These are phyloP conservation scores for Dicranocentrus wangi DNA, from an alignment of 2,888 invertebrate species.

Conservation along the genomic window DNA sequence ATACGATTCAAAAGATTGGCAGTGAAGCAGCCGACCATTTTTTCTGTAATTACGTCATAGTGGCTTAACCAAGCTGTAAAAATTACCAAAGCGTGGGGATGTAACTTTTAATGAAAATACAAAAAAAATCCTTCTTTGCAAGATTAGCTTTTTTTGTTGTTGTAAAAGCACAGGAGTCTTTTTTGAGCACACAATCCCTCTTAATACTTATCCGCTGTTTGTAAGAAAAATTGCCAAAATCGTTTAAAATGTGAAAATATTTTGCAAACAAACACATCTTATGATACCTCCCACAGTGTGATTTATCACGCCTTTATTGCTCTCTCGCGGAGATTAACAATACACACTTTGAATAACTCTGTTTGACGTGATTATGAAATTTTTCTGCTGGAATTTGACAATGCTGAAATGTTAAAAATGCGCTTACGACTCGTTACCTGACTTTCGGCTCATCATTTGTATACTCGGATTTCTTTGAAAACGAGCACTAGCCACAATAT, in stretches of 20 bases:
- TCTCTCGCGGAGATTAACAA: constrained; percentile 2
- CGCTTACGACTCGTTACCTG: no score
- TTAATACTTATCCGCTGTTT: not conserved
- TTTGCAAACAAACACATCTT: constrained; percentile 18
- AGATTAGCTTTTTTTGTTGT: not conserved
- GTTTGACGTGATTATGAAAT: constrained; percentile 7
- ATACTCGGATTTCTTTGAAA: no score
- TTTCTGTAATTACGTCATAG: no score
- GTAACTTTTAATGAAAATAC: constrained; percentile 9
- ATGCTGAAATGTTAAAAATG: no score
- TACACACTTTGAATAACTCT: constrained; percentile 5
- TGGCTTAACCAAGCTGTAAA: not conserved
- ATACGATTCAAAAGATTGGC: no score
- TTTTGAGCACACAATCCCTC: not conserved
- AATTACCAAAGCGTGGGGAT: constrained; percentile 1
- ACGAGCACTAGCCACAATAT: no score
- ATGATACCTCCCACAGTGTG: constrained; percentile 23
- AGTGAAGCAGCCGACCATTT: no score
- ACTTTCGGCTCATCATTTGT: no score
- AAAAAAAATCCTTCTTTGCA: no score
- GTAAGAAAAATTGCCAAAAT: not conserved
- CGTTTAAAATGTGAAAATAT: constrained; percentile 6
- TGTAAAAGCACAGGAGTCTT: no score
- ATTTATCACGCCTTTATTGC: constrained; percentile 29
- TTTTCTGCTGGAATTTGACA: not conserved